Percentiles rank a stretch among this genome's conserved stretches.
Evolutionary conservation across 2,888 invertebrate genomes (phyloP).

Genomic region (Uropetala carovei): DNA sequence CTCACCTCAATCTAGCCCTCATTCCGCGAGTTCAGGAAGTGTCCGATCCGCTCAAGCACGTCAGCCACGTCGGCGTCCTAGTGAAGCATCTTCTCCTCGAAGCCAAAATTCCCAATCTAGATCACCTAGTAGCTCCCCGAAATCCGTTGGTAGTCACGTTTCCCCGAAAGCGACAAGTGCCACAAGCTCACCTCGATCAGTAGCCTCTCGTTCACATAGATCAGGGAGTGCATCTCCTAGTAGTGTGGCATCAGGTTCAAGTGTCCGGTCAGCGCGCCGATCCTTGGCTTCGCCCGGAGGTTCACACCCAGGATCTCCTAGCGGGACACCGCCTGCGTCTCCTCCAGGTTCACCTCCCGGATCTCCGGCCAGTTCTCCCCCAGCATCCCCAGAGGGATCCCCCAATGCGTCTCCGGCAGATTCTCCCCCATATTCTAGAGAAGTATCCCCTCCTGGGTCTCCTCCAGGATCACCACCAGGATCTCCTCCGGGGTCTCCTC

Average conservation of each 20-base stretch:
- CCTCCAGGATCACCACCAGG: slow-evolving; percentile 64
- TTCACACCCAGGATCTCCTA: slow-evolving; percentile 12
- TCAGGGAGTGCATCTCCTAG: slow-evolving; percentile 24
- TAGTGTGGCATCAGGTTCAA: slow-evolving; percentile 28
- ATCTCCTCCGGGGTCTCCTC: slow-evolving; percentile 55
- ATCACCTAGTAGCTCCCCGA: slow-evolving; percentile 27
- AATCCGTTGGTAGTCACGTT: slow-evolving; percentile 25
- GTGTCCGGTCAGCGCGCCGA: not conserved
- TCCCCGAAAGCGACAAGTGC: not conserved
- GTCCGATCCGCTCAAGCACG: not conserved
- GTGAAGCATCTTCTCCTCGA: not conserved
- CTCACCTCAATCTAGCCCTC: slow-evolving; percentile 37
- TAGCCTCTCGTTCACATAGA: not conserved
- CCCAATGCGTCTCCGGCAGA: not conserved
- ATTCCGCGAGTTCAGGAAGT: slow-evolving; percentile 18
- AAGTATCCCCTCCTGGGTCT: slow-evolving; percentile 65
- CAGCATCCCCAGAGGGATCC: not conserved
- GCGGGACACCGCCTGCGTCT: slow-evolving; percentile 28
- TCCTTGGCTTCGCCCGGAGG: not conserved
- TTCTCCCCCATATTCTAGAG: not conserved
- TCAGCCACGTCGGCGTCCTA: slow-evolving; percentile 19
- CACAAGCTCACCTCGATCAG: slow-evolving; percentile 23
- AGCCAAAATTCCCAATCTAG: slow-evolving; percentile 43
- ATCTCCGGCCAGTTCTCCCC: slow-evolving; percentile 15
- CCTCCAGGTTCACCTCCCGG: not conserved